Conservation (phyloP, 1,140 invertebrate genomes). For the Pogonus chalceus region DNA sequence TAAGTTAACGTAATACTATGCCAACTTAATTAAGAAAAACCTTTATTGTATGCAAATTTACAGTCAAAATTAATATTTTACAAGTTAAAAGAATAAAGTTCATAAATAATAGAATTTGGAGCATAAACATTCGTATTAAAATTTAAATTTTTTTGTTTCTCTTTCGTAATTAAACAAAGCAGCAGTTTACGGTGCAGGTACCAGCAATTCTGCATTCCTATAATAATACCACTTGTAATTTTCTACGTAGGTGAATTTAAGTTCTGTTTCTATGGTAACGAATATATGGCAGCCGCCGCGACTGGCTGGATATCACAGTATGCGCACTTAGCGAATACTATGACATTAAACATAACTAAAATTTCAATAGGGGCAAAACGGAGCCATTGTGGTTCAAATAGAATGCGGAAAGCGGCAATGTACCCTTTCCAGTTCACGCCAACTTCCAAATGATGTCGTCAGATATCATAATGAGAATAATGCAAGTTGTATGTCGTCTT, state of each 20-base stretch:
- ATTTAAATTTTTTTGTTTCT: too few relatives aligned
- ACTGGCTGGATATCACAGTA: neutral
- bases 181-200: too few relatives aligned
- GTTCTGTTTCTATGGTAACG: neutral
- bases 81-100: too few relatives aligned
- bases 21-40: too few relatives aligned
- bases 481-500: neutral
- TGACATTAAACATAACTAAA: constrained; percentile 9
- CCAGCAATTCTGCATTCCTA: too few relatives aligned
- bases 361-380: constrained; percentile 7
- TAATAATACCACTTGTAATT: too few relatives aligned
- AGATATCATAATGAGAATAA: constrained; percentile 10
- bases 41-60: too few relatives aligned
- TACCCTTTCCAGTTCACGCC: neutral
- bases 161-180: too few relatives aligned
- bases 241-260: neutral
- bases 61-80: too few relatives aligned
- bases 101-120: too few relatives aligned
- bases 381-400: neutral
- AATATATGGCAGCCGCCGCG: neutral
- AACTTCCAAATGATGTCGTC: constrained; percentile 8
- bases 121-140: too few relatives aligned
- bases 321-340: neutral
- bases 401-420: neutral
- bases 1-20: too few relatives aligned